Percentiles rank a stretch among this genome's conserved stretches.
These are phyloP conservation scores for Idaea dimidiata DNA, from an alignment of 2,888 invertebrate species.

Conservation along the genomic window DNA sequence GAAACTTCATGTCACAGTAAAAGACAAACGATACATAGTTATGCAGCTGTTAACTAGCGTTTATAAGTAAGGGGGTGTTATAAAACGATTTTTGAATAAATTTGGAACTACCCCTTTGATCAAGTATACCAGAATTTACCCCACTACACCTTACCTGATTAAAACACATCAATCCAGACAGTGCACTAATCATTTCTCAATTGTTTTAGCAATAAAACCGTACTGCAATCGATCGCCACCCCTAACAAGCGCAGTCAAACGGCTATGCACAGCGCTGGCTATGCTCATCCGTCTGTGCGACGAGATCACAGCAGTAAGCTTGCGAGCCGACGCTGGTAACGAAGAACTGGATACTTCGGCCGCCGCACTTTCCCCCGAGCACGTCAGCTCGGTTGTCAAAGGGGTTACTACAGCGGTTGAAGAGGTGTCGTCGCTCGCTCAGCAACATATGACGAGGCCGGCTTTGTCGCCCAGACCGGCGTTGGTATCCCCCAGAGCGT, in stretches of 20 bases:
- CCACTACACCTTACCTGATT: too few species aligned
- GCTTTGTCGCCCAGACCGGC: slow-evolving; percentile 69
- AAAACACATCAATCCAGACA: too few species aligned
- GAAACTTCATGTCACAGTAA: too few species aligned
- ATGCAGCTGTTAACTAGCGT: too few species aligned
- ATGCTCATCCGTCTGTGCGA: slow-evolving; percentile 94
- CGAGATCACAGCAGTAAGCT: slow-evolving; percentile 89
- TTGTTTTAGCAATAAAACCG: slow-evolving; percentile 70
- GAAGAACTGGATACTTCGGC: slow-evolving; percentile 59
- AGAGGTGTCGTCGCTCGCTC: slow-evolving; percentile 85
- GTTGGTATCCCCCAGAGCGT: slow-evolving; percentile 67
- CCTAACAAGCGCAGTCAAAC: slow-evolving; percentile 89
- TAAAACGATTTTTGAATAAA: too few species aligned
- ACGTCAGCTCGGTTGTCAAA: slow-evolving; percentile 65
- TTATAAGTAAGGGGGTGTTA: too few species aligned
- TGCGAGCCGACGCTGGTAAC: slow-evolving; percentile 78
- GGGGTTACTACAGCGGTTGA: slow-evolving; percentile 67
- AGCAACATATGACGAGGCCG: slow-evolving; percentile 88
- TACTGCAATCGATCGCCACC: slow-evolving; percentile 82
- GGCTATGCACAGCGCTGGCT: slow-evolving; percentile 92
- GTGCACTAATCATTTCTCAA: too few species aligned
- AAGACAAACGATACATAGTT: too few species aligned
- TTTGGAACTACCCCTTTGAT: too few species aligned
- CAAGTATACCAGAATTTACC: too few species aligned
- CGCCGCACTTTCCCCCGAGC: slow-evolving; percentile 64